Base-by-base conservation (phyloP, 2,797 vertebrate genomes). In the Aldrovandia affinis region DNA sequence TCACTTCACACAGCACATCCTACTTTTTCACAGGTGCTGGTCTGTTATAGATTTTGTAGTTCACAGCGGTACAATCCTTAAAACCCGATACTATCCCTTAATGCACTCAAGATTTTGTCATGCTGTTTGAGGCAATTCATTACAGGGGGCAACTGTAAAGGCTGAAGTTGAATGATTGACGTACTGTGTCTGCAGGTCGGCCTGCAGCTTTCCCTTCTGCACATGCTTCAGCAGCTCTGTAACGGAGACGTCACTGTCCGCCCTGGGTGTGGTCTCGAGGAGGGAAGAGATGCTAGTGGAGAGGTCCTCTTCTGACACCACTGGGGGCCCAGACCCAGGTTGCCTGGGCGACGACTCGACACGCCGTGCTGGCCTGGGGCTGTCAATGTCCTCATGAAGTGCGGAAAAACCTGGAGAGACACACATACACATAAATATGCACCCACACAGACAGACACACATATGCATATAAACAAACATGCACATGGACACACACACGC, bases 291-390 rank as follows among this genome's bases (percentile, higher is more conserved):
- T 95, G 90, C 96, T 97, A 77, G 93, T 94, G 87, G 97, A 98
- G 82, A 97, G 92, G 0, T 99, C 97, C 89, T 99, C 98, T 85
- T 96, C 96, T 0, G 96, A 97, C 83, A 98, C 98, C 15, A 98
- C 89, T 0, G 97, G 97, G 18, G 97, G 97, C 75, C 90, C 92
- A 68, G 92, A 91, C 59, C 89, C 85, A 83, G 92, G 88, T 86
- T 83, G 88, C 61, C 82, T 88, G 42, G 81, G 81, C 61, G 86
- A 28, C 3, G 83, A 20, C 4, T 92, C 91, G 47, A 84, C 75
- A 54, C 92, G 94, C 50, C 93, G 93, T 81, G 94, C 93, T 5
- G 94, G 90, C 63, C 92, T 95, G 3, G 96, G 93, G 59, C 95
- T 95, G 89, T 94, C 96, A 1, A 97, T 92, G 85, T 99, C 98